Conservation (phyloP, 2,888 invertebrate genomes). For the Blastobasis lacticolella region DNA sequence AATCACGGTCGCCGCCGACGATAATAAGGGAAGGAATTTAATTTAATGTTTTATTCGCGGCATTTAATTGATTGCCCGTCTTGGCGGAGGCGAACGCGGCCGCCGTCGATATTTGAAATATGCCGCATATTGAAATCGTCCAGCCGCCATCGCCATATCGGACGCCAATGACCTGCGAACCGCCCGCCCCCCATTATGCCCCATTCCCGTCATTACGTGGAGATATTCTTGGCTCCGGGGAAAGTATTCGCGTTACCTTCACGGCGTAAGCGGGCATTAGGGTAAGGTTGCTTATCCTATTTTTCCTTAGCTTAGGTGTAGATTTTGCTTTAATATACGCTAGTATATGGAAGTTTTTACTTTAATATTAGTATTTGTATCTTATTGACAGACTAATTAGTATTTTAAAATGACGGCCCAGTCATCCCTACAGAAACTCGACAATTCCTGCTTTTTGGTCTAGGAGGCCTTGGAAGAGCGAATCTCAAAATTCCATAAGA, state of each 20-base stretch:
- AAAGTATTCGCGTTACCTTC: slow-evolving; percentile 5
- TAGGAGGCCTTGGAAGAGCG: too few species aligned
- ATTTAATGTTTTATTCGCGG: slow-evolving; percentile 49
- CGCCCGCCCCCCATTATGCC: slow-evolving; percentile 13
- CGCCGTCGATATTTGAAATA: slow-evolving; percentile 57
- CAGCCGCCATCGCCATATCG: slow-evolving; percentile 38
- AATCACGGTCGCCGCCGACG: slow-evolving; percentile 6
- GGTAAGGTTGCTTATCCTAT: too few species aligned
- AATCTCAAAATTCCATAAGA: too few species aligned
- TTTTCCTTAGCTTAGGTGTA: too few species aligned
- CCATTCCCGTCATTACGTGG: slow-evolving; percentile 36
- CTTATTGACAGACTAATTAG: too few species aligned
- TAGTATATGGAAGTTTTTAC: too few species aligned
- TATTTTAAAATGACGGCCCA: too few species aligned
- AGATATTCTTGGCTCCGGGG: slow-evolving; percentile 24
- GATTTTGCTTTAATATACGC: too few species aligned
- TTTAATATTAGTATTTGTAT: too few species aligned
- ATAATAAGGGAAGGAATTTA: slow-evolving; percentile 26
- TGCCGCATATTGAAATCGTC: slow-evolving; percentile 65
- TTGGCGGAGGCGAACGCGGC: slow-evolving; percentile 38
- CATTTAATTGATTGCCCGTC: slow-evolving; percentile 53
- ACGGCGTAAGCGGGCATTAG: too few species aligned
- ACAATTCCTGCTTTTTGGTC: too few species aligned
- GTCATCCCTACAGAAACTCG: too few species aligned
- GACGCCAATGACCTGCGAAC: slow-evolving; percentile 49